Percentiles rank a stretch among this genome's conserved stretches.
Evolutionary conservation across 2,888 invertebrate genomes (phyloP).

Genomic region (Gymnocheta viridis): DNA sequence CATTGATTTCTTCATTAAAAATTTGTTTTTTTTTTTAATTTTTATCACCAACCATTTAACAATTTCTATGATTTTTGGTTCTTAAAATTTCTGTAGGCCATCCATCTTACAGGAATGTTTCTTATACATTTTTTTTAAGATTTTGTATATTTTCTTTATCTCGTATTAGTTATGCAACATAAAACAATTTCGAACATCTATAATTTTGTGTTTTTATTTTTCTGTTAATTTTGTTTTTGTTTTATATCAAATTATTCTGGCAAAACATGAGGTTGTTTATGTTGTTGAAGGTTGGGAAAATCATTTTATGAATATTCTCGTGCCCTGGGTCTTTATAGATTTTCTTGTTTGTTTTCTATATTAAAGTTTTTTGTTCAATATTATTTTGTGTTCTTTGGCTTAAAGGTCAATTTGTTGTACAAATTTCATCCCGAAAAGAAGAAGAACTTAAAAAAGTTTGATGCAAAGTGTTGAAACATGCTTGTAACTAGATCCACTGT

Average conservation of each 20-base stretch:
- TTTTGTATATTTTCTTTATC: conserved; percentile 14
- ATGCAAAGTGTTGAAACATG: conserved; percentile 9
- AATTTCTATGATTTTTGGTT: too few species aligned
- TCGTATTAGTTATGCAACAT: conserved; percentile 49
- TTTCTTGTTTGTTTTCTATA: conserved; percentile 14
- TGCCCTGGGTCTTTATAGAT: conserved; percentile 6
- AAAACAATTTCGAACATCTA: background rate
- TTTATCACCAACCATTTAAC: too few species aligned
- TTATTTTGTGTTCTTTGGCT: background rate
- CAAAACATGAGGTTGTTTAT: conserved; percentile 45
- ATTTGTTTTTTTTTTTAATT: too few species aligned
- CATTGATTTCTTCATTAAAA: too few species aligned
- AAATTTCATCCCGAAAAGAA: conserved; percentile 27
- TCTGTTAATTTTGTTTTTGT: conserved; percentile 13
- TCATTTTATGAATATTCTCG: conserved; percentile 35
- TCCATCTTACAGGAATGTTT: background rate
- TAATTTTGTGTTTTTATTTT: conserved; percentile 20
- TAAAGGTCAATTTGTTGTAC: conserved; percentile 48
- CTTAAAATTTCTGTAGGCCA: background rate
- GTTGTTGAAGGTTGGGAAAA: conserved; percentile 46
- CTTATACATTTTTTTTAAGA: conserved; percentile 9
- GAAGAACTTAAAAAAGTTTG: background rate
- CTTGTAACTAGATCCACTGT: background rate
- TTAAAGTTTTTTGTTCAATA: background rate
- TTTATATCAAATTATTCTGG: conserved; percentile 7